Evolutionary conservation across 2,797 vertebrate species (phyloP), one percentile per base, ranked within the genome.

Genomic region (Mus minutoides): DNA sequence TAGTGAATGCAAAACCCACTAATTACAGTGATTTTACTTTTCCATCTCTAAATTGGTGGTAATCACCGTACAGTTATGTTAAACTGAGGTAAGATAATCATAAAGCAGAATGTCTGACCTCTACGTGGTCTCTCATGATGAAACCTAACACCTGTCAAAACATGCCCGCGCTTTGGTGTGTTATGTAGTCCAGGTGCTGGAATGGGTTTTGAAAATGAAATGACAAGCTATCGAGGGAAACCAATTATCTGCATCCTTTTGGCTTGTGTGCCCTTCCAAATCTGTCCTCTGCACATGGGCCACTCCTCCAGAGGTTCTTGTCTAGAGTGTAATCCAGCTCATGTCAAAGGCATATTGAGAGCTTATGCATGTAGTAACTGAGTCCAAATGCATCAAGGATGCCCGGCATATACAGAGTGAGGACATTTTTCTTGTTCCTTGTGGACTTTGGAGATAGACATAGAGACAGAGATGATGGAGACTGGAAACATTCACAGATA

Each of bases 81-180:
- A 92, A 94, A 94, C 62, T 7, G 49, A 71, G 64, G 89, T 52
- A 88, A 91, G 94, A 88, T 95, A 88, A 96, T 96, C 92, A 93
- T 91, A 92, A 93, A 88, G 91, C 31, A 77, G 64, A 49, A 31
- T 29, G 64, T 19, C 37, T 82, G 54, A 49, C 88, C 40, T 95
- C 69, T 40, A 24, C 1, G 14, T 54, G 71, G 85, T 60, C 52
- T 40, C 46, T 22, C 2, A 0, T 76, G 34, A n/a, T 3, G 49
- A 43, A 86, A 58, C 37, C 67, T 37, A 71, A 76, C 75, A 69
- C 96, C 82, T 95, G 84, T 97, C 92, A 83, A 95, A 95, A 96
- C 85, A 62, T 8, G 43, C 40, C 2, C 24, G 0, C 40, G 8
- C 67, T 40, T 89, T 37, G 43, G 62, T 49, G 62, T 86, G 37